Conservation (phyloP, 2,113 vertebrate genomes). For the Calidris pugnax region DNA sequence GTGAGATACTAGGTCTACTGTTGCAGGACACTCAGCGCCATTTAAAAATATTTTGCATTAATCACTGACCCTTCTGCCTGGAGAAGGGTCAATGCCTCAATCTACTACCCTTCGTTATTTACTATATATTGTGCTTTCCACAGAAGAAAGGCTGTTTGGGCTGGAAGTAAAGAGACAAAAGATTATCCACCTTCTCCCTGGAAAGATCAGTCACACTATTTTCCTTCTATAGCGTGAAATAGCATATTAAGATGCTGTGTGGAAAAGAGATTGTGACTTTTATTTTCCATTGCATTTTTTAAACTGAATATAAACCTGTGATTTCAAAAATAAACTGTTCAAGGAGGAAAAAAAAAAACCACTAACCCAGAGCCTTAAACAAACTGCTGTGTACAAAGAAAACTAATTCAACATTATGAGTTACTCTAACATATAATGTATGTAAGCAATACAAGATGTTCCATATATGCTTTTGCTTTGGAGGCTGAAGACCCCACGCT, state of each 20-base stretch:
- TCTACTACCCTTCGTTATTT: background rate
- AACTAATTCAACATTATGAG: background rate
- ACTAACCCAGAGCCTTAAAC: background rate
- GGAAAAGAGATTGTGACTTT: background rate
- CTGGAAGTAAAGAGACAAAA: background rate
- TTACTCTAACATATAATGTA: background rate
- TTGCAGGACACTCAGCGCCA: background rate
- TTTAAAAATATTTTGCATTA: background rate
- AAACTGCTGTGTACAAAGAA: background rate
- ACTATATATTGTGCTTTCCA: background rate
- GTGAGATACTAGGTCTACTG: background rate
- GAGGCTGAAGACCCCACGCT: background rate
- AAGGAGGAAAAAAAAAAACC: background rate
- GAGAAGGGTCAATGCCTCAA: background rate
- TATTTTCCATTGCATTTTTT: background rate
- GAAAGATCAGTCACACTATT: background rate
- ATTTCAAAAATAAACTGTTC: background rate
- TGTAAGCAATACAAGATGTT: background rate
- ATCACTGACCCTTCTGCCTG: background rate
- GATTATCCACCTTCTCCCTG: background rate
- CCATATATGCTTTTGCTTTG: background rate
- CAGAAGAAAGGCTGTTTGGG: background rate
- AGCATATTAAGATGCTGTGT: background rate
- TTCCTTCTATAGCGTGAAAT: background rate
- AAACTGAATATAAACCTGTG: background rate